A percentile compares a stretch with the other conserved stretches of the same genome.
These are phyloP conservation scores for Falco naumanni DNA, from an alignment of 2,797 vertebrate genomes.

Conservation along the genomic window DNA sequence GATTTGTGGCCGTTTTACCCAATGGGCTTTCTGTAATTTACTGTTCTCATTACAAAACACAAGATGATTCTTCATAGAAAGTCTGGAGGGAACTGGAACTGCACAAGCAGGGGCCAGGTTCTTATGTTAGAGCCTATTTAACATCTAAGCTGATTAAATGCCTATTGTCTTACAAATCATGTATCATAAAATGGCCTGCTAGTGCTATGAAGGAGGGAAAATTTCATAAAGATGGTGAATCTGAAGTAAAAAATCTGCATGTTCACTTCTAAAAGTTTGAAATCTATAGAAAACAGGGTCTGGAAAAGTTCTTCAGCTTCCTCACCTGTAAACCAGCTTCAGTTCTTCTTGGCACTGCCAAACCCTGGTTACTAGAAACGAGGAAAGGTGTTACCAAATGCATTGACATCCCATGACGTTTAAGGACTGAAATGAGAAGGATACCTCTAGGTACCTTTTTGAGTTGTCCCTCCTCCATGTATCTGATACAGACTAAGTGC, in stretches of 20 bases:
- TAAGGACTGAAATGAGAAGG: not conserved
- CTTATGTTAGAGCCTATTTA: slow-evolving; percentile 14
- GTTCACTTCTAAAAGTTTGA: not conserved
- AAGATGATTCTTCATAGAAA: slow-evolving; percentile 14
- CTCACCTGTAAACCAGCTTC: not conserved
- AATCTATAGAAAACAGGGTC: not conserved
- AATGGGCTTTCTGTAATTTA: slow-evolving; percentile 21
- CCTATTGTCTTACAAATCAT: not conserved
- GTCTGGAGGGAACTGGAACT: slow-evolving; percentile 5
- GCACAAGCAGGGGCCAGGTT: slow-evolving; percentile 1
- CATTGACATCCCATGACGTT: rapidly evolving
- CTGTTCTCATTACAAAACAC: slow-evolving; percentile 14
- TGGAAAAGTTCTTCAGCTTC: not conserved
- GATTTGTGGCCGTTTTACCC: slow-evolving; percentile 33
- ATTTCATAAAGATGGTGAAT: not conserved
- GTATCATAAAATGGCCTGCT: not conserved
- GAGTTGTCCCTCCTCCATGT: not conserved
- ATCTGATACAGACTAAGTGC: not conserved
- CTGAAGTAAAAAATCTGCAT: not conserved
- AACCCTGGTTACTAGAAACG: not conserved
- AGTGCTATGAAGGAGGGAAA: not conserved
- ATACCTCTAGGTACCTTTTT: not conserved
- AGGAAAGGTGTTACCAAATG: not conserved
- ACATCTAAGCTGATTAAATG: slow-evolving; percentile 37
- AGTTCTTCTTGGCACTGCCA: not conserved